These are phyloP conservation scores for Macrotrachela quadricornifera DNA, from an alignment of 1,140 invertebrate genomes.

Conservation along the genomic window DNA sequence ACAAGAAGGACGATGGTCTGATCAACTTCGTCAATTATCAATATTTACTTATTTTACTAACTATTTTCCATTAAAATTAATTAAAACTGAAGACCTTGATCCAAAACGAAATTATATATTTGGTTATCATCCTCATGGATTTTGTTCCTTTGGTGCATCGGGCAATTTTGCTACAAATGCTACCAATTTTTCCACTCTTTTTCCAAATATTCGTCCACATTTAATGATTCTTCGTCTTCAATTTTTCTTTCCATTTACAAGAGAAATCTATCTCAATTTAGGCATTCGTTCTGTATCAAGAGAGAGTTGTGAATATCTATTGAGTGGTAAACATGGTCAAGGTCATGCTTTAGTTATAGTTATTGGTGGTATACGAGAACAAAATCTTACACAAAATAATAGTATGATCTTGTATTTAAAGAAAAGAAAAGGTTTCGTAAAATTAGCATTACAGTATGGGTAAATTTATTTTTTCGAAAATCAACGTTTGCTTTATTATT, in stretches of 20 bases:
- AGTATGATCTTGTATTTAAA: constrained; percentile 15
- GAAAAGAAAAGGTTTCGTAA: constrained; percentile 28
- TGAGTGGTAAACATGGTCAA: constrained; percentile 1
- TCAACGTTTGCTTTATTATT: too few species aligned
- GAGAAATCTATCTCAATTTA: constrained; percentile 38
- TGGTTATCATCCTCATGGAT: constrained; percentile 67
- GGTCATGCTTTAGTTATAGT: neutral
- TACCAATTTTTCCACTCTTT: constrained; percentile 44
- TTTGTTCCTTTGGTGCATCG: constrained; percentile 53
- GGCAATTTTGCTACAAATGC: constrained; percentile 55
- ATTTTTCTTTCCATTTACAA: constrained; percentile 56
- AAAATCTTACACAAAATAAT: constrained; percentile 19
- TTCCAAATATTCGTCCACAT: constrained; percentile 50
- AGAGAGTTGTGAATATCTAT: neutral
- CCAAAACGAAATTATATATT: constrained; percentile 61
- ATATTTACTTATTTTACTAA: constrained; percentile 41
- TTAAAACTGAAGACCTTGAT: constrained; percentile 57
- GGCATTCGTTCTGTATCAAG: constrained; percentile 9
- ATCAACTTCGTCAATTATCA: constrained; percentile 40
- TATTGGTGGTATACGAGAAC: constrained; percentile 23
- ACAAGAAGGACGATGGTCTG: too few species aligned
- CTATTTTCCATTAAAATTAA: constrained; percentile 61
- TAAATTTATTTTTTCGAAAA: too few species aligned
- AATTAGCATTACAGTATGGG: constrained; percentile 21
- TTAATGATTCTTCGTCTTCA: constrained; percentile 53